A percentile compares a stretch with the other conserved stretches of the same genome.
Conservation (phyloP, 2,113 vertebrate genomes). For the Bolborhynchus lineola region DNA sequence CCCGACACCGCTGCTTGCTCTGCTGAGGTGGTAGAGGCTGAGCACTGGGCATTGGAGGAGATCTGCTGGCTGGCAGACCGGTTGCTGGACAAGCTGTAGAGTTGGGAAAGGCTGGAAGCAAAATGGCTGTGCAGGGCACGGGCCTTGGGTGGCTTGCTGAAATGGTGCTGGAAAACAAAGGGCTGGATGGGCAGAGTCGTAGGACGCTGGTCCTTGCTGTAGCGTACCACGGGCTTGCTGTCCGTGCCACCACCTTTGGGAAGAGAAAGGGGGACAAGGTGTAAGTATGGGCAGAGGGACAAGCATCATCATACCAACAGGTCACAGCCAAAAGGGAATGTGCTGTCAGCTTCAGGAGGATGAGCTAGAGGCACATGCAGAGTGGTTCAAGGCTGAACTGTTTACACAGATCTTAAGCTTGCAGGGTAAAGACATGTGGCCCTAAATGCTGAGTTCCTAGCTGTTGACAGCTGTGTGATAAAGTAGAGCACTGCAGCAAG, state of each 20-base stretch:
- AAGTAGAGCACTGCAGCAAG: not conserved
- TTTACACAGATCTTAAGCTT: not conserved
- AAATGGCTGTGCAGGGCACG: constrained; percentile 85
- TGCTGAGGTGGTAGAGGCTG: not conserved
- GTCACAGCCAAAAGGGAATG: not conserved
- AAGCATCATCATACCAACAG: not conserved
- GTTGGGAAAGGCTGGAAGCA: constrained; percentile 79
- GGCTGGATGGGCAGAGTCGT: constrained; percentile 97
- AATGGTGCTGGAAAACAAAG: constrained; percentile 96
- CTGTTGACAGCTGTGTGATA: not conserved
- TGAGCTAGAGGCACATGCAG: not conserved
- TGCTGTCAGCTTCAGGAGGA: not conserved
- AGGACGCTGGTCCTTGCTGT: constrained; percentile 95
- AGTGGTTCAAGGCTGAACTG: not conserved
- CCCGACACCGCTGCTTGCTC: not conserved
- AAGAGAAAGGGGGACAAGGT: constrained; percentile 2
- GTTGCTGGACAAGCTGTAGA: constrained; percentile 78
- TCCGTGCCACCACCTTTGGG: constrained; percentile 80
- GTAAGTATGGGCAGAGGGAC: not conserved
- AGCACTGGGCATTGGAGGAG: constrained; percentile 44
- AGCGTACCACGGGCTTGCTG: constrained; percentile 81
- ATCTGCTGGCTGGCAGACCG: constrained; percentile 64
- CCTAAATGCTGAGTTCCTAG: not conserved
- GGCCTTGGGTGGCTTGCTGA: constrained; percentile 83
- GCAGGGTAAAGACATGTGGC: not conserved